A percentile compares a stretch with the other conserved stretches of the same genome.
Conservation (phyloP, 2,113 vertebrate species). For the Chrysochloris asiatica region DNA sequence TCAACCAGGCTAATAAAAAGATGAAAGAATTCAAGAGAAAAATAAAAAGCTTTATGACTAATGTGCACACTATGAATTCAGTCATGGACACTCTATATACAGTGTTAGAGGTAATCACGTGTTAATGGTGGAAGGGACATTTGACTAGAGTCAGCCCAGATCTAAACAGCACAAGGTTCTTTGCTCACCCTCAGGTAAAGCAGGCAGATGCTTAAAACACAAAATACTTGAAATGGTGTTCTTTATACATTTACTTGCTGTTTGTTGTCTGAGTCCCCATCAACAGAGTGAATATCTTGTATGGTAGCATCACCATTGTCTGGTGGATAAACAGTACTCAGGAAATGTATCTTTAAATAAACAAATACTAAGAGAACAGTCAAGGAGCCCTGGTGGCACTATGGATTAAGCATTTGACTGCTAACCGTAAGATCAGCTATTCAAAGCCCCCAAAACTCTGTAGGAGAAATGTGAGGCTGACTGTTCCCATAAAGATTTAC, state of each 20-base stretch:
- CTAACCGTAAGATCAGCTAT: no score
- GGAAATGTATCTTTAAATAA: background rate
- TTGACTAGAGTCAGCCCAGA: background rate
- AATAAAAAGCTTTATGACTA: background rate
- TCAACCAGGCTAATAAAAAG: background rate
- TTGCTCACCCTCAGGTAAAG: background rate
- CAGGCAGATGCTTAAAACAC: no score
- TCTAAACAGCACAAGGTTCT: background rate
- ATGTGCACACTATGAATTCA: rapidly evolving
- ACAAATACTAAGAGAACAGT: background rate
- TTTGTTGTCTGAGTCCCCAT: background rate
- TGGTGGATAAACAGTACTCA: background rate
- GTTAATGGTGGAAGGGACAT: background rate
- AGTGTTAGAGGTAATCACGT: background rate
- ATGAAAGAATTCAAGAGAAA: background rate
- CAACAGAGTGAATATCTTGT: background rate
- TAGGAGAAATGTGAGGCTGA: no score
- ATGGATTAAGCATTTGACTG: no score
- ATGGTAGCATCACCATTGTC: background rate
- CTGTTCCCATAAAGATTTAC: no score
- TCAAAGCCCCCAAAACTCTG: no score
- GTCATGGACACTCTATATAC: no score
- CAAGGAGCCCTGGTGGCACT: no score
- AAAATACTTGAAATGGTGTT: background rate
- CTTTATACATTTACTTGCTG: background rate